phyloP scores from a whole-genome alignment of 2,113 vertebrate species.

The Pao palembangensis region DNA sequence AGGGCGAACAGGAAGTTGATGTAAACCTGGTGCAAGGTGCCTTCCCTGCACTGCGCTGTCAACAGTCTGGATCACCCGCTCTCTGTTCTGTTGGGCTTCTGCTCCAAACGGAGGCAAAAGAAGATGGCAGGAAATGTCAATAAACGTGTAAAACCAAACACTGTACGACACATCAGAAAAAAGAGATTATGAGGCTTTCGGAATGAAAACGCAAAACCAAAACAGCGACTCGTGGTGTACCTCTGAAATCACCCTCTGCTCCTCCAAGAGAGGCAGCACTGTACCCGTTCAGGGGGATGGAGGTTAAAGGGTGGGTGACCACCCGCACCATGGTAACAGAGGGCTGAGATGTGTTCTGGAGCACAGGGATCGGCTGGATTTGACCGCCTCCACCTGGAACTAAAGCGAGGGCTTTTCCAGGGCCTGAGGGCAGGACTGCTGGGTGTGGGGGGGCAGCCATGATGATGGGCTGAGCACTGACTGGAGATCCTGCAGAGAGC shows the following conservation, averaged over 20 bases:
- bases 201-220: not conserved
- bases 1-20: slow-evolving; percentile 86
- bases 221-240: slow-evolving; percentile 32
- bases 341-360: slow-evolving; percentile 81
- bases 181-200: too few relatives aligned
- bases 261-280: slow-evolving; percentile 80
- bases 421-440: slow-evolving; percentile 60
- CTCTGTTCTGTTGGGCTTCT: slow-evolving; percentile 79
- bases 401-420: slow-evolving; percentile 86
- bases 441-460: slow-evolving; percentile 89
- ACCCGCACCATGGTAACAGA: slow-evolving; percentile 94
- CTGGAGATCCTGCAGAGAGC: slow-evolving; percentile 83
- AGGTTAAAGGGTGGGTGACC: slow-evolving; percentile 79
- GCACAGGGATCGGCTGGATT: slow-evolving; percentile 85
- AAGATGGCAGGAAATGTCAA: not conserved
- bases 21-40: slow-evolving; percentile 81
- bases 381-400: slow-evolving; percentile 82
- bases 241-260: slow-evolving; percentile 71
- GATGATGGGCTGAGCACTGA: slow-evolving; percentile 90
- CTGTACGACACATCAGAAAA: not conserved
- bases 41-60: slow-evolving; percentile 84
- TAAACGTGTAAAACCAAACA: not conserved
- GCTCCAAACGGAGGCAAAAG: slow-evolving; percentile 1
- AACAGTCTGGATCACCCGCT: slow-evolving; percentile 89
- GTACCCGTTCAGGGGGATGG: slow-evolving; percentile 88